phyloP scores from a whole-genome alignment of 2,113 vertebrate genomes.

The Archilochus colubris region DNA sequence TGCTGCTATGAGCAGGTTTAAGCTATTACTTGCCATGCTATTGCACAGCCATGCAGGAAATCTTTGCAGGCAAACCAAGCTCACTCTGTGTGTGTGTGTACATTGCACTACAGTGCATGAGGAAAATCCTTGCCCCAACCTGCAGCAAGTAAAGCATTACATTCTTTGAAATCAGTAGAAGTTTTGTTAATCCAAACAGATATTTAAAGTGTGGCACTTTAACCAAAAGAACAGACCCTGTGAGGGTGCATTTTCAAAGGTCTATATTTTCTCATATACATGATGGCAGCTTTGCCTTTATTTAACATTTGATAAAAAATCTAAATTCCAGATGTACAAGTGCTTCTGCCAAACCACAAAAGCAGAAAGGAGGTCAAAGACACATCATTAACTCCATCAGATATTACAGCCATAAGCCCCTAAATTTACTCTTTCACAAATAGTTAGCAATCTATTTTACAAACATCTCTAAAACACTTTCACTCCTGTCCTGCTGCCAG shows the following conservation, averaged over 20 bases:
- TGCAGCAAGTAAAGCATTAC: not conserved
- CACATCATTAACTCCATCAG: not conserved
- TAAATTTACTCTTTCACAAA: not conserved
- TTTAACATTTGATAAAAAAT: not conserved
- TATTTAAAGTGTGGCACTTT: not conserved
- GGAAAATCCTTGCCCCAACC: not conserved
- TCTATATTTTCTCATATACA: not conserved
- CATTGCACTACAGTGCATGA: not conserved
- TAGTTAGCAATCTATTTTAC: not conserved
- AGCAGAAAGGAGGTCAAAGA: constrained; percentile 13
- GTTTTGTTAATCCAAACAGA: not conserved
- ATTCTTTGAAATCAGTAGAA: not conserved
- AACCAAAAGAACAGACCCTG: not conserved
- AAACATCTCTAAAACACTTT: not conserved
- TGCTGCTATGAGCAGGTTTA: constrained; percentile 27
- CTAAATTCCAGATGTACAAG: not conserved
- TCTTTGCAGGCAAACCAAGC: not conserved
- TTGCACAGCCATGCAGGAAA: not conserved
- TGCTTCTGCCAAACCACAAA: not conserved
- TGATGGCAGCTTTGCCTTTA: not conserved
- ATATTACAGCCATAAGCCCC: not conserved
- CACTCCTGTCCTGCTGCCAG: not conserved
- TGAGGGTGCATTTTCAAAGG: constrained; percentile 24
- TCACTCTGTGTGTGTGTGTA: not conserved
- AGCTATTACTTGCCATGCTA: not conserved